Conservation (phyloP, 37 sponge, comb jelly and placozoan genomes). For the Ephydatia muelleri region DNA sequence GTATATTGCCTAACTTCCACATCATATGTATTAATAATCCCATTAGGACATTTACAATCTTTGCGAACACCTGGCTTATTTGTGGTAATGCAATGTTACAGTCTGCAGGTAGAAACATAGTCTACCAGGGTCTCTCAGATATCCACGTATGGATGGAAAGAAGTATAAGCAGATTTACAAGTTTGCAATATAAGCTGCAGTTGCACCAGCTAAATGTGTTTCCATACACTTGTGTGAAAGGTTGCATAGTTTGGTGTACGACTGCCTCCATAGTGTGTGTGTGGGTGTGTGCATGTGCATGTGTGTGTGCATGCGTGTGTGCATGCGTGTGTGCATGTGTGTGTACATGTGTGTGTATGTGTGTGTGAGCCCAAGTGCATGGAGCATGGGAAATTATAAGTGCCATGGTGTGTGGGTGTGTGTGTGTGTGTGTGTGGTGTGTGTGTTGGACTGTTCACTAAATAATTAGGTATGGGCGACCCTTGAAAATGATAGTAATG, state of each 20-base stretch:
- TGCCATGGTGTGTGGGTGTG: no score
- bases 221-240: not conserved
- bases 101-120: no score
- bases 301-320: slow-evolving; percentile 1
- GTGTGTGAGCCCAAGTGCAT: not conserved
- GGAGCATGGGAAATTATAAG: no score
- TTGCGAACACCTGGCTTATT: no score
- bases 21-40: no score
- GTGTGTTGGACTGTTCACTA: not conserved
- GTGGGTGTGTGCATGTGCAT: not conserved
- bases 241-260: no score
- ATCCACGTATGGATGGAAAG: no score
- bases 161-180: not conserved
- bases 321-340: slow-evolving; percentile 20
- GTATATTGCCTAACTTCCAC: no score
- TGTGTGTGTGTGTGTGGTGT: not conserved
- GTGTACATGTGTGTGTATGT: not conserved
- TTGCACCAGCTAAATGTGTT: not conserved
- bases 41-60: no score
- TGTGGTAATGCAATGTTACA: no score
- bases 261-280: no score
- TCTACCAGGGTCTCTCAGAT: no score
- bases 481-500: not conserved
- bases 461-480: not conserved
- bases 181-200: not conserved